Conservation (phyloP, 53 echinoderm and acorn worm species). For the Luidia sarsii region DNA sequence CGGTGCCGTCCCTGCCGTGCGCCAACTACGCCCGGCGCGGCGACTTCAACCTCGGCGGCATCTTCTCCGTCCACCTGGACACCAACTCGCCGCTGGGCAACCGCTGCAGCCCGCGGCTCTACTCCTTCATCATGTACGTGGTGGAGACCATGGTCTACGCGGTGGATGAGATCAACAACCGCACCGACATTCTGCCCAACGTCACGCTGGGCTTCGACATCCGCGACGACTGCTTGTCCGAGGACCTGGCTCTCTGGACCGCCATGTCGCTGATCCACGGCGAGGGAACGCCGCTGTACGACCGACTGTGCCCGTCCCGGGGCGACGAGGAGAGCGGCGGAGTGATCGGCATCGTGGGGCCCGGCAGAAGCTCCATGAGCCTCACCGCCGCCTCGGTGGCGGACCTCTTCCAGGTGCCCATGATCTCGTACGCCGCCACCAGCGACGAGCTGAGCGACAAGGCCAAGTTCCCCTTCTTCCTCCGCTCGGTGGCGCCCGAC, state of each 20-base stretch:
- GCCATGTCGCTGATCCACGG: constrained; percentile 52
- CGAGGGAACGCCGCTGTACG: constrained; percentile 27
- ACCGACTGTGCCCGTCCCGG: constrained; percentile 18
- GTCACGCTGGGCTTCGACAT: constrained; percentile 85
- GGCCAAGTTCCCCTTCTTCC: constrained; percentile 77
- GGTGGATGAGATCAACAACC: constrained; percentile 72
- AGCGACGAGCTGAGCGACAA: constrained; percentile 86
- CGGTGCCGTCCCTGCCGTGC: constrained; percentile 25
- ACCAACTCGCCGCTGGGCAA: constrained; percentile 29
- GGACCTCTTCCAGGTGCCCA: constrained; percentile 68
- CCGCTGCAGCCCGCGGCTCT: constrained; percentile 39
- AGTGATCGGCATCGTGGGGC: constrained; percentile 75
- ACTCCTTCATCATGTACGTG: constrained; percentile 62
- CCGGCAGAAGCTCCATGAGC: constrained; percentile 74
- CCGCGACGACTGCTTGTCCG: constrained; percentile 75
- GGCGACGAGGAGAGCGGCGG: not conserved
- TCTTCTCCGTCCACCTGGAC: constrained; percentile 80
- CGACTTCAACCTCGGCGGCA: constrained; percentile 74
- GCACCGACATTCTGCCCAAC: constrained; percentile 64
- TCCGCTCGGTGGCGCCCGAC: constrained; percentile 90
- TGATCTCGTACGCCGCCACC: constrained; percentile 83
- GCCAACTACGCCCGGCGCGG: constrained; percentile 59
- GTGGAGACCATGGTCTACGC: constrained; percentile 86
- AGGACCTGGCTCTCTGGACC: constrained; percentile 66
- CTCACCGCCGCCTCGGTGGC: constrained; percentile 79